Evolutionary conservation across 1,140 invertebrate species (phyloP).

Genomic region (Manduca sexta): DNA sequence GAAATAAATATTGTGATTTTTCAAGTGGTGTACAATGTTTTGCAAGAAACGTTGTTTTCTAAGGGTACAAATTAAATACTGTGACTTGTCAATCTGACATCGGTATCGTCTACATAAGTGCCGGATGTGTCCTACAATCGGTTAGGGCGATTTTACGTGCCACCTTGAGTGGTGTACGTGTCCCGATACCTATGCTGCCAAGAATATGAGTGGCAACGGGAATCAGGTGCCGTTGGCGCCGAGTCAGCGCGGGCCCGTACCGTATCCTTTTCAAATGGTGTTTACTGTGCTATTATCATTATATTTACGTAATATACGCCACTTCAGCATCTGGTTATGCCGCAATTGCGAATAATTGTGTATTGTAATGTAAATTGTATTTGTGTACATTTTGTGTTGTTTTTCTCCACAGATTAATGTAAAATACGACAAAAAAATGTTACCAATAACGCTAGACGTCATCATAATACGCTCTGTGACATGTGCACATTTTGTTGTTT

Average conservation of each 20-base stretch:
- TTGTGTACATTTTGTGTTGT: background rate
- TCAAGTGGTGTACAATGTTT: constrained; percentile 65
- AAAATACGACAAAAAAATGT: no score
- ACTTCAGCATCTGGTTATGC: constrained; percentile 50
- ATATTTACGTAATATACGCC: constrained; percentile 69
- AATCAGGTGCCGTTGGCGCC: constrained; percentile 69
- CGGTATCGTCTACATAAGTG: constrained; percentile 61
- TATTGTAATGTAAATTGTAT: background rate
- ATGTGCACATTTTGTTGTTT: constrained; percentile 2
- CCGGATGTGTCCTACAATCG: constrained; percentile 72
- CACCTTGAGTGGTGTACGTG: constrained; percentile 71
- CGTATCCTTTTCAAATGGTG: constrained; percentile 61
- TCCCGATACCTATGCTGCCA: constrained; percentile 68
- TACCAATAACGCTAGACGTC: no score
- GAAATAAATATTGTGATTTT: constrained; percentile 55
- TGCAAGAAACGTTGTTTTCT: constrained; percentile 60
- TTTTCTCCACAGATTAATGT: background rate
- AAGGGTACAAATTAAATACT: constrained; percentile 55
- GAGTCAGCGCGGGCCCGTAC: constrained; percentile 61
- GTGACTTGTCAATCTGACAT: constrained; percentile 66
- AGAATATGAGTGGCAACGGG: constrained; percentile 69
- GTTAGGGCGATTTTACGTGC: constrained; percentile 68
- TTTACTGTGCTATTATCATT: constrained; percentile 42
- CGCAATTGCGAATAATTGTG: constrained; percentile 49
- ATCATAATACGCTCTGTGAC: background rate